phyloP scores from a whole-genome alignment of 2,113 vertebrate genomes.

The Prochilodus magdalenae region DNA sequence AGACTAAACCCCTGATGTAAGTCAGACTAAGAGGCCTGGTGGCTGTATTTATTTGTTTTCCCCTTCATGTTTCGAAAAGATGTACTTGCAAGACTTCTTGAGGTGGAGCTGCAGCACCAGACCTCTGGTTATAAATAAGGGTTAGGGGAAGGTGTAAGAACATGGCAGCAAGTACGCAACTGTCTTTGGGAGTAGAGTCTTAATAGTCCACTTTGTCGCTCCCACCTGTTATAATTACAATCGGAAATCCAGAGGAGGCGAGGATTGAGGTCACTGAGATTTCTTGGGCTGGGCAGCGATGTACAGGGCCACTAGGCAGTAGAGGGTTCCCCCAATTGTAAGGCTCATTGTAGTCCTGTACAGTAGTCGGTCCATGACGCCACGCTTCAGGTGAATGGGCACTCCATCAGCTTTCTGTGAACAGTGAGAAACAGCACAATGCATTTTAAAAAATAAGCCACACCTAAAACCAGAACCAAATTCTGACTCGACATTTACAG shows the following conservation, averaged over 20 bases:
- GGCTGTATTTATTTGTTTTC: not conserved
- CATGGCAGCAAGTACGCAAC: not conserved
- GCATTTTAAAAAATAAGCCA: not conserved
- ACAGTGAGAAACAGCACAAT: slow-evolving; percentile 45
- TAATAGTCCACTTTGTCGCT: slow-evolving; percentile 19
- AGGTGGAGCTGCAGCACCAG: not conserved
- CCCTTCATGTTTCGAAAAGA: not conserved
- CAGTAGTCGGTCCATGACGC: slow-evolving; percentile 87
- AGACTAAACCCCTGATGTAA: not conserved
- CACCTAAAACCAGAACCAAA: not conserved
- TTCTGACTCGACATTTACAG: no score
- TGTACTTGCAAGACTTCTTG: slow-evolving; percentile 14
- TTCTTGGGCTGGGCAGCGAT: slow-evolving; percentile 85
- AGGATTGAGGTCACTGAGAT: slow-evolving; percentile 58
- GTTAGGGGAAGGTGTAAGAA: not conserved
- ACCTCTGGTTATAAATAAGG: slow-evolving; percentile 6
- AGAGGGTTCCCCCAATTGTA: slow-evolving; percentile 89
- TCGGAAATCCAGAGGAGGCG: not conserved
- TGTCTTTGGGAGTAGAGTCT: slow-evolving; percentile 23
- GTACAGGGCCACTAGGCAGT: slow-evolving; percentile 92
- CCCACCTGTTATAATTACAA: not conserved
- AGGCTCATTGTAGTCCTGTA: slow-evolving; percentile 98
- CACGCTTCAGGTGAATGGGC: slow-evolving; percentile 90
- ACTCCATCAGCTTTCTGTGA: slow-evolving; percentile 83
- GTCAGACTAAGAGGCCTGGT: not conserved